phyloP scores from a whole-genome alignment of 2,113 vertebrate species.

The Rhinopomastus cyanomelas region DNA sequence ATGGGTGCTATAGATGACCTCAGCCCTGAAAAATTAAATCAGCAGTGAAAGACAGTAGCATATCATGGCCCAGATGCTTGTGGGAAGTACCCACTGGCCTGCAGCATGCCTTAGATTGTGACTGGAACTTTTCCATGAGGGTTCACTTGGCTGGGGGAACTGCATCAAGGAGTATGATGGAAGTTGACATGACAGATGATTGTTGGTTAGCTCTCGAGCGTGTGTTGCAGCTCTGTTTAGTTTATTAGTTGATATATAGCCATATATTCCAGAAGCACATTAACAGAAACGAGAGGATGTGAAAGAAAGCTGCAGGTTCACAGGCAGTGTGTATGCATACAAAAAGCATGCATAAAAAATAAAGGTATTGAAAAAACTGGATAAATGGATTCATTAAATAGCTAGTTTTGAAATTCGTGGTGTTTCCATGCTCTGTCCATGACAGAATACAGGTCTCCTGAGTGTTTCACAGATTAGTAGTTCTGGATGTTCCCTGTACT shows the following conservation, averaged over 20 bases:
- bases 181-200: neutral
- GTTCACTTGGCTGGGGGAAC: neutral
- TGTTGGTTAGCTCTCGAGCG: neutral
- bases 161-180: neutral
- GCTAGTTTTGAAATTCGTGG: neutral
- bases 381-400: neutral
- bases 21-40: neutral
- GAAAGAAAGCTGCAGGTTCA: neutral
- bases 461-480: neutral
- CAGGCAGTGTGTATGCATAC: neutral
- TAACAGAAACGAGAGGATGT: neutral
- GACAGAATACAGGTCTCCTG: neutral
- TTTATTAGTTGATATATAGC: neutral
- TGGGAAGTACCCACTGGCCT: neutral
- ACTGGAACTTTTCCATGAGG: neutral
- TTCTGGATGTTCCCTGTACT: neutral
- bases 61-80: neutral
- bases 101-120: neutral
- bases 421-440: neutral
- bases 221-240: neutral
- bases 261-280: neutral
- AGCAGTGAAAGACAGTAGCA: neutral
- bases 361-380: neutral
- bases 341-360: neutral
- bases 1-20: neutral